These are phyloP conservation scores for Drosophila parvula DNA, from an alignment of 1,140 invertebrate genomes.

Conservation along the genomic window DNA sequence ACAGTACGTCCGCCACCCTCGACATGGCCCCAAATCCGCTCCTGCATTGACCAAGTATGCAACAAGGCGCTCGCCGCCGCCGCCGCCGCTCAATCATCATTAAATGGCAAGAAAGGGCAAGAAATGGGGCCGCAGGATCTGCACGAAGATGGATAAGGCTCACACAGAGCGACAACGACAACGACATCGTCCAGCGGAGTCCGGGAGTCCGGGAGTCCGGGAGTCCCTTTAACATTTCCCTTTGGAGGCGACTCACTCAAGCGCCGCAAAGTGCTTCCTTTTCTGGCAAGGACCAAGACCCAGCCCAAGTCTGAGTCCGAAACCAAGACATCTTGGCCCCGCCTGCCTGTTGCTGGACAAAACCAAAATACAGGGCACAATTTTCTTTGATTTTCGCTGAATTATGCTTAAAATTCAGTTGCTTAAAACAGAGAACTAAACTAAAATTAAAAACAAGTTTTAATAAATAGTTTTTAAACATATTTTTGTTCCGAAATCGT, in stretches of 20 bases:
- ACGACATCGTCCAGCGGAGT: constrained; percentile 1
- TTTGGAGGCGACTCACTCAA: constrained; percentile 66
- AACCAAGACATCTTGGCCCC: neutral
- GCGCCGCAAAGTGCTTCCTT: constrained; percentile 77
- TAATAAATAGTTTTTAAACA: neutral
- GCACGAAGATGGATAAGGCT: constrained; percentile 12
- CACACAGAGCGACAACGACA: neutral
- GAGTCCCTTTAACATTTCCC: constrained; percentile 57
- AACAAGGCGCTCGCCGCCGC: constrained; percentile 59
- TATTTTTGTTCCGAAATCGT: neutral
- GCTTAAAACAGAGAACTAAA: too few species aligned
- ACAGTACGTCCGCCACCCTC: neutral
- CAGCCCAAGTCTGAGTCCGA: constrained; percentile 16
- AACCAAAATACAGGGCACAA: neutral
- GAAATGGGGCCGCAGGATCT: constrained; percentile 2
- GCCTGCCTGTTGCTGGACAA: constrained; percentile 2
- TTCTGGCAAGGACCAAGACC: constrained; percentile 19
- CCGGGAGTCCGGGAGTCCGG: constrained; percentile 9
- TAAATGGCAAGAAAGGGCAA: constrained; percentile 43
- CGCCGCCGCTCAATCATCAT: constrained; percentile 73
- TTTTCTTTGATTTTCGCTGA: neutral
- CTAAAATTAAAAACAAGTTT: neutral
- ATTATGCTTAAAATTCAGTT: neutral
- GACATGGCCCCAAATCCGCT: constrained; percentile 22
- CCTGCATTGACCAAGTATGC: constrained; percentile 64